Evolutionary conservation across 1,140 invertebrate species (phyloP).

Genomic region (Daktulosphaira vitifoliae): DNA sequence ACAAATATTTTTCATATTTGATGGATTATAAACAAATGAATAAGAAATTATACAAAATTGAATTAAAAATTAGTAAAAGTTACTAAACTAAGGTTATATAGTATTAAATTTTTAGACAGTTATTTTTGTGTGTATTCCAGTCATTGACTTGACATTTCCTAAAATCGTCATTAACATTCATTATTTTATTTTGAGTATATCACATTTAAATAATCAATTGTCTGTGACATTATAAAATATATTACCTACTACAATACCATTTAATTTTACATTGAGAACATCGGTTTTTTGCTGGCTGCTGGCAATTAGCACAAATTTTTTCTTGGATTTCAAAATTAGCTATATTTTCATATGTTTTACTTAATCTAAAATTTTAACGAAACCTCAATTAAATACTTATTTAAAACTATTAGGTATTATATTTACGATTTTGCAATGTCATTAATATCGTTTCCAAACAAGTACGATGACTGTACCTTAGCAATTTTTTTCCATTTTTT

Average conservation of each 20-base stretch:
- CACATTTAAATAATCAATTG: not conserved
- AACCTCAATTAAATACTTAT: not conserved
- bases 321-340: constrained; percentile 48
- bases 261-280: constrained; percentile 51
- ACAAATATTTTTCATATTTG: too few relatives aligned
- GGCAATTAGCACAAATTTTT: constrained; percentile 48
- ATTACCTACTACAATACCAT: constrained; percentile 52
- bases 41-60: too few relatives aligned
- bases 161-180: constrained; percentile 36
- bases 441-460: constrained; percentile 45
- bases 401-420: not conserved
- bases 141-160: constrained; percentile 51
- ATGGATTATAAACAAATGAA: too few relatives aligned
- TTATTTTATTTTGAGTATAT: not conserved
- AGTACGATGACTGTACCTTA: constrained; percentile 48
- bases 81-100: too few relatives aligned
- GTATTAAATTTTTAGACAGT: too few relatives aligned
- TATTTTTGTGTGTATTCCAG: constrained; percentile 49
- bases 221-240: constrained; percentile 1
- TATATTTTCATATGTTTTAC: constrained; percentile 48
- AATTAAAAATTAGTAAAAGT: too few relatives aligned
- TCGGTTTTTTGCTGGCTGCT: constrained; percentile 48
- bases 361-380: constrained; percentile 41
- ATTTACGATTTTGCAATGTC: constrained; percentile 43
- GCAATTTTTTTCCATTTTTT: constrained; percentile 52